Conservation (phyloP, 1,140 invertebrate genomes). For the Zaprionus camerounensis region DNA sequence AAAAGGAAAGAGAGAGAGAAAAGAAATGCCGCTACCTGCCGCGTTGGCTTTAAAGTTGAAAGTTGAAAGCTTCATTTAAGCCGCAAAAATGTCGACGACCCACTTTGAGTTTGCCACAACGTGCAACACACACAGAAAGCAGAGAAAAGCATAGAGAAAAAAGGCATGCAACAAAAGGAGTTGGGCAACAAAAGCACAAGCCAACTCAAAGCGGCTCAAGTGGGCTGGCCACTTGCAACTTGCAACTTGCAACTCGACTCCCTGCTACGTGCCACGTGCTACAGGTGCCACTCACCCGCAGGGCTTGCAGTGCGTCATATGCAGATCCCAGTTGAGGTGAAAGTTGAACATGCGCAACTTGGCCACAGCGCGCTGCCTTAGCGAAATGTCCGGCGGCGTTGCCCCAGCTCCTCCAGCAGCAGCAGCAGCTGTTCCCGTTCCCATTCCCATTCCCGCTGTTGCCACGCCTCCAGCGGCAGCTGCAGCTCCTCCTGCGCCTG, state of each 20-base stretch:
- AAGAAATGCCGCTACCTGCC: neutral
- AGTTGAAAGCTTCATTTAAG: constrained; percentile 42
- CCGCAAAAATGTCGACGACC: constrained; percentile 54
- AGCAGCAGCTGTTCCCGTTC: constrained; percentile 13
- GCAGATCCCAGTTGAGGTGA: constrained; percentile 84
- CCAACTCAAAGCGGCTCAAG: constrained; percentile 61
- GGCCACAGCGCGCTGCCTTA: constrained; percentile 82
- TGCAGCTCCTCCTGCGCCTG: too few relatives aligned
- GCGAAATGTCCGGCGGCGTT: constrained; percentile 74
- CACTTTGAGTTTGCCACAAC: constrained; percentile 50
- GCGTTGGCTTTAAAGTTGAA: constrained; percentile 45
- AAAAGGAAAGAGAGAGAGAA: neutral
- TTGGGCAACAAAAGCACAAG: constrained; percentile 68
- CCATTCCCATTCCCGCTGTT: neutral
- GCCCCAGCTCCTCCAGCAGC: neutral
- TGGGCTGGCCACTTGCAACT: constrained; percentile 61
- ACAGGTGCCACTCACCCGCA: constrained; percentile 75
- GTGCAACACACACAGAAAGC: constrained; percentile 5
- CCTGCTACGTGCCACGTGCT: constrained; percentile 20
- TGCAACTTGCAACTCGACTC: constrained; percentile 38
- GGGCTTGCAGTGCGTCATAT: constrained; percentile 84
- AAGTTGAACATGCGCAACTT: constrained; percentile 84
- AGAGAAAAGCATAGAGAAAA: constrained; percentile 9
- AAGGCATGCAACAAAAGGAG: constrained; percentile 31
- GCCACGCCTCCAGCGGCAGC: too few relatives aligned